Evolutionary conservation across 2,888 invertebrate genomes (phyloP).

Genomic region (Automeris io): DNA sequence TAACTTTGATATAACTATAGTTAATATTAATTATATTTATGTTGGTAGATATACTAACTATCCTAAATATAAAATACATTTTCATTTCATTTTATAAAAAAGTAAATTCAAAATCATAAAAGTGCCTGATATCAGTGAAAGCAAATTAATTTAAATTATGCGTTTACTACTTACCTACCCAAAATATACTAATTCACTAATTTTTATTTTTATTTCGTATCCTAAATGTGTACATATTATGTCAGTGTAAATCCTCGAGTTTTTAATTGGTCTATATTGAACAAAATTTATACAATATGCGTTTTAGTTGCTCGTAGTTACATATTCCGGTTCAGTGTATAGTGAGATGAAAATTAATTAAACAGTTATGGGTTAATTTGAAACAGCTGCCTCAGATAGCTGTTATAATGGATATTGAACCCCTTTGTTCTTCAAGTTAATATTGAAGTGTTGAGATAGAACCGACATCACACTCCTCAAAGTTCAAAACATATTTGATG

Average conservation of each 20-base stretch:
- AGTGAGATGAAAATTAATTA: conserved; percentile 46
- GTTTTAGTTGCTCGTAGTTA: background rate
- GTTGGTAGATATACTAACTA: too few species aligned
- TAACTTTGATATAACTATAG: too few species aligned
- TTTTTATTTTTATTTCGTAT: too few species aligned
- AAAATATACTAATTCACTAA: too few species aligned
- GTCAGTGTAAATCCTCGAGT: background rate
- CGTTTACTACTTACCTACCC: too few species aligned
- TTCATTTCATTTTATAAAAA: too few species aligned
- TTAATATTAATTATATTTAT: too few species aligned
- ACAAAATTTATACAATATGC: background rate
- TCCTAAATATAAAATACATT: too few species aligned
- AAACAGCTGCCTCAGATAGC: conserved; percentile 41
- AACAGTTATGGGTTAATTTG: conserved; percentile 44
- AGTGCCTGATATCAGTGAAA: background rate
- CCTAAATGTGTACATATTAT: background rate
- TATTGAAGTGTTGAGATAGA: conserved; percentile 20
- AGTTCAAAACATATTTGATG: too few species aligned
- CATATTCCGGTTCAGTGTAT: conserved; percentile 1
- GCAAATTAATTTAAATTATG: too few species aligned
- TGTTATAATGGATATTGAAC: conserved; percentile 37
- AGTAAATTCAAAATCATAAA: too few species aligned
- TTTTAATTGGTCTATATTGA: background rate
- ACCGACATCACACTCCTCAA: background rate
- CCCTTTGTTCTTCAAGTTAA: conserved; percentile 34